Base-by-base conservation (phyloP, 2,113 vertebrate species). In the Ailuropoda melanoleuca region DNA sequence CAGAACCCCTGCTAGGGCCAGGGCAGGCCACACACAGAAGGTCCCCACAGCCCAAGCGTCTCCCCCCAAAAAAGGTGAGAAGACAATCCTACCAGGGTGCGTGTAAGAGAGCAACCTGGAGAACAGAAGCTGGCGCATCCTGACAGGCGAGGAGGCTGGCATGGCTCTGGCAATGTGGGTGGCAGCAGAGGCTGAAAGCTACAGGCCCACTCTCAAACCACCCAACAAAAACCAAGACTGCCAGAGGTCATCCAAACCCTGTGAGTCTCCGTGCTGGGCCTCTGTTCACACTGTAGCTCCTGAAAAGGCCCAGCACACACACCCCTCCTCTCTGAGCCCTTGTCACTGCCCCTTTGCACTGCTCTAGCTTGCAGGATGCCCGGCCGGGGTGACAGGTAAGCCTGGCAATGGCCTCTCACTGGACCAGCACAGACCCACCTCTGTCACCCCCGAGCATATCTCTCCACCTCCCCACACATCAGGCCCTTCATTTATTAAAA, bases 371-470 rank as follows among this genome's bases (percentile, higher is more conserved):
- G 5, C 31, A 13, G 62, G 29, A 17, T 11, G 43, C 50, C 78
- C 2, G 1, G 37, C 86, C 19, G 1, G 17, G 50, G 34, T 2
- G 6, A 21, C 6, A 6, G 3, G 31, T 37, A 62, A 14, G 21
- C 46, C 29, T 18, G 34, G 48, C 10, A 2, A 26, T 2, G 14
- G 48, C 19, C 43, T 68, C 50, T 68, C 4, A 0, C 17, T 2
- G 6, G n/a, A 56, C 7, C 26, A 21, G 55, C 26, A 43, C 11
- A 26, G 29, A 77, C 46, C 53, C 50, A 5, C 10, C 58, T 77
- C 62, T 74, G 39, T 46, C 46, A 43, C 13, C 4, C 29, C 55
- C 1, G 14, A 21, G 78, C 9, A 37, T 26, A n/a, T 66, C 46
- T 23, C 4, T 26, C 37, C 11, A 17, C 6, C 23, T 56, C 56